Base-by-base conservation (phyloP, 2,888 invertebrate species). In the Eurytoma adleriae region DNA sequence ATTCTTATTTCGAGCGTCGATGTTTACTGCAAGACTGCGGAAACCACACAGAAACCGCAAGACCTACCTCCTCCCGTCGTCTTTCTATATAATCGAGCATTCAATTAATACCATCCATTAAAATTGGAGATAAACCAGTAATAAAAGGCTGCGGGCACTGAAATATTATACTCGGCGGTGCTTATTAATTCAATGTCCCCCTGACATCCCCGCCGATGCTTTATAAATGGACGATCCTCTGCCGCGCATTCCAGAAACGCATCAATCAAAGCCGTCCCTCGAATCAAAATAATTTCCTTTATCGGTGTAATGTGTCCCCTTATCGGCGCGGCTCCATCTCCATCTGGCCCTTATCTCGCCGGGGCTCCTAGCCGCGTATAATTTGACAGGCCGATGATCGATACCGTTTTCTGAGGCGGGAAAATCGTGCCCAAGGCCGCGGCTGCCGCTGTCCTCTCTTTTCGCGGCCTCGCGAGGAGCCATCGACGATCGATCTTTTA, bases 271-370 rank as follows among this genome's bases (percentile, higher is more conserved):
- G n/a, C 13, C 30, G 10, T 27, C 57, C 59, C 1, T 64, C 59
- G 80, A 81, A 81, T 78, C 77, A 81, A 81, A 81, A 81, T 73
- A 78, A 81, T 81, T 74, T 70, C 57, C 74, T 66, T 78, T 78
- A 81, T 81, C 73, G 73, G 59, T 20, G 64, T 61, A 24, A 79
- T 20, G 64, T 74, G 69, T 74, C 64, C 16, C 54, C 59, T 40
- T 57, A 57, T 70, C 30, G n/a, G 5, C 18, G 13, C 2, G 48
- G 18, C 20, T 70, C 30, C 40, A 56, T 56, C 61, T 69, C 61
- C 74, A 62, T 54, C 18, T 4, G 3, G 40, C 52, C 10, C 27
- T 62, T 77, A 18, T 14, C 40, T 78, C 66, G 57, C 18, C 3
- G 12, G 18, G 40, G 48, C n/a, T 24, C 54, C 40, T 52, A 1